Evolutionary conservation across 2,113 vertebrate genomes (phyloP).

Genomic region (Clinocottus analis): DNA sequence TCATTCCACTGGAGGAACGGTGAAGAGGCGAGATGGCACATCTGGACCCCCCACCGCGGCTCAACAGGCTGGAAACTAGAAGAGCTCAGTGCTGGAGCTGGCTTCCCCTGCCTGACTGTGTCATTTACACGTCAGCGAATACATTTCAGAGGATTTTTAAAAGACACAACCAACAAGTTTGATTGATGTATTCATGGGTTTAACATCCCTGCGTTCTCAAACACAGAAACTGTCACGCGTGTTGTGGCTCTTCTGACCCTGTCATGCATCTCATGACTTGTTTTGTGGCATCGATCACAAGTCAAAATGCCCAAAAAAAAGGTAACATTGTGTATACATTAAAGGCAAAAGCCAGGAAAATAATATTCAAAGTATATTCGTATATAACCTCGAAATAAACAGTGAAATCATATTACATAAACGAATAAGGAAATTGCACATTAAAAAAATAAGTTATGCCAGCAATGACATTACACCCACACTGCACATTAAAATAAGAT

Average conservation of each 20-base stretch:
- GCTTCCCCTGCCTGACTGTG: not conserved
- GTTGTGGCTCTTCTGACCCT: not conserved
- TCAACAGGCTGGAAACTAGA: slow-evolving; percentile 55
- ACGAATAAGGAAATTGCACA: not conserved
- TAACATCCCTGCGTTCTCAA: not conserved
- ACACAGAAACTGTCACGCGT: not conserved
- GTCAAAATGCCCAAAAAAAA: not conserved
- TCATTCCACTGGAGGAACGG: slow-evolving; percentile 49
- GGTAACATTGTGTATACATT: not conserved
- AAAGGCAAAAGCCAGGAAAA: not conserved
- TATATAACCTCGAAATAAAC: not conserved
- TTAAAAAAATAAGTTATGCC: not conserved
- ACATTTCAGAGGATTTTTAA: not conserved
- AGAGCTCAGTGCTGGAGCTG: not conserved
- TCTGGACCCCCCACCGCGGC: slow-evolving; percentile 43
- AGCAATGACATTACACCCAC: slow-evolving; percentile 1
- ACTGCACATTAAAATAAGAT: slow-evolving; percentile 1
- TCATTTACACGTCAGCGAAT: slow-evolving; percentile 5
- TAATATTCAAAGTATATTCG: not conserved
- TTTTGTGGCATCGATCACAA: not conserved
- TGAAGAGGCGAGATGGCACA: slow-evolving; percentile 28
- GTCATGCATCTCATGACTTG: not conserved
- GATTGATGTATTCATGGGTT: not conserved
- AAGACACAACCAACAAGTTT: not conserved
- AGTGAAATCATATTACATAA: not conserved